Percentiles rank a stretch among this genome's conserved stretches.
phyloP scores from a whole-genome alignment of 1,140 invertebrate genomes.

The Achatina immaculata region DNA sequence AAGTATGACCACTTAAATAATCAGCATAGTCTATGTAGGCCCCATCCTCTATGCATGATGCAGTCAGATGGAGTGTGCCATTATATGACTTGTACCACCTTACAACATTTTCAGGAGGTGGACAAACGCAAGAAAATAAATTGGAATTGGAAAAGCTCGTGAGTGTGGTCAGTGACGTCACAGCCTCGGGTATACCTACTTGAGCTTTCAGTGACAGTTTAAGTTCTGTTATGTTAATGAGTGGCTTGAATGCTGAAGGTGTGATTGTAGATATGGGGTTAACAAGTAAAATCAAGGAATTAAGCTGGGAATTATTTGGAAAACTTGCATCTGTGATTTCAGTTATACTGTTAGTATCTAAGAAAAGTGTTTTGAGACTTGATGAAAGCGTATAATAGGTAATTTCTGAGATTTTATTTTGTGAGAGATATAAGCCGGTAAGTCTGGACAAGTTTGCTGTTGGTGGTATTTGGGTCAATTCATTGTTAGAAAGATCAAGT shows the following conservation, averaged over 20 bases:
- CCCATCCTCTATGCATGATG: not conserved
- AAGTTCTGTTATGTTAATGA: not conserved
- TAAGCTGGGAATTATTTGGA: not conserved
- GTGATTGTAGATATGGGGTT: not conserved
- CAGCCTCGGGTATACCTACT: not conserved
- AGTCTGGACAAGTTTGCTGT: not conserved
- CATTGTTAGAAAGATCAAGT: not conserved
- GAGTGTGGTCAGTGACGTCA: not conserved
- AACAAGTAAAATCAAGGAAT: not conserved
- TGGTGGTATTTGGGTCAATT: not conserved
- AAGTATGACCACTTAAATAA: too few relatives aligned
- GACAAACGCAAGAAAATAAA: not conserved
- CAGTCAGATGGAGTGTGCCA: not conserved
- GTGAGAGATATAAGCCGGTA: not conserved
- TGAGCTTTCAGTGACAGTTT: not conserved
- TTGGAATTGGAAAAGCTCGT: not conserved
- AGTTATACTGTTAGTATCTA: not conserved
- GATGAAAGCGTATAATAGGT: not conserved
- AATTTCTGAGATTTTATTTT: not conserved
- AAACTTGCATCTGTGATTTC: not conserved
- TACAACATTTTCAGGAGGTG: not conserved
- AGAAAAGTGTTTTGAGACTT: not conserved
- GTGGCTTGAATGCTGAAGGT: not conserved
- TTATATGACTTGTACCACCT: not conserved
- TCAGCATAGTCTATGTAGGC: not conserved